Conservation (phyloP, 1,140 invertebrate genomes). For the Eumeta japonica region DNA sequence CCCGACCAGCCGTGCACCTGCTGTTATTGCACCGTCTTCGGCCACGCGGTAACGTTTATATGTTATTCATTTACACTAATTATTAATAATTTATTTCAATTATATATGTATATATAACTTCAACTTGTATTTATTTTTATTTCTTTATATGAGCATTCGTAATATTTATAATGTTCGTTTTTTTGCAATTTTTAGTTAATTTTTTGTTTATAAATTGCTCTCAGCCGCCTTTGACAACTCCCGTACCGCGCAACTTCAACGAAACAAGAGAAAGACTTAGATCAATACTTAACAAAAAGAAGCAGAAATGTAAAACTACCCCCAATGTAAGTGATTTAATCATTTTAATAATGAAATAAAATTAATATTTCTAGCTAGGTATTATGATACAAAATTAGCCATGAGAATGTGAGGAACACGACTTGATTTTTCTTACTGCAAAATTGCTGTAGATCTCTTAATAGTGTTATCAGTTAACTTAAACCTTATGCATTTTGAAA, state of each 20-base stretch:
- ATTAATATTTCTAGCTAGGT: no score
- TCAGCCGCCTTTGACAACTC: slow-evolving; percentile 46
- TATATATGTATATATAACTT: no score
- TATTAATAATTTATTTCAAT: no score
- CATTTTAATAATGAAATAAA: no score
- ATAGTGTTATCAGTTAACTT: no score
- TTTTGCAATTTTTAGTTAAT: not conserved
- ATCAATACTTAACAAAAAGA: slow-evolving; percentile 51
- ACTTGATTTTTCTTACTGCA: no score
- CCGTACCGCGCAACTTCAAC: slow-evolving; percentile 50
- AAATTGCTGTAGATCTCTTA: no score
- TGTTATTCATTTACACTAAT: slow-evolving; percentile 2
- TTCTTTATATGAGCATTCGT: no score
- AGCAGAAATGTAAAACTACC: slow-evolving; percentile 36
- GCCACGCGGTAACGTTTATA: slow-evolving; percentile 40
- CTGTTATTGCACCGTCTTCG: slow-evolving; percentile 53
- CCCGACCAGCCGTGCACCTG: slow-evolving; percentile 46
- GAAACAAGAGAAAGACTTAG: slow-evolving; percentile 44
- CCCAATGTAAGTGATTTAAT: slow-evolving; percentile 31
- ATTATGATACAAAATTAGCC: no score
- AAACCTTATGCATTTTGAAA: no score
- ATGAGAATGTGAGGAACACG: no score
- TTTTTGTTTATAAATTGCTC: slow-evolving; percentile 5
- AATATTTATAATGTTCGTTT: not conserved
- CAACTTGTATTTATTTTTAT: no score